A percentile compares a stretch with the other conserved stretches of the same genome.
Evolutionary conservation across 2,888 invertebrate genomes (phyloP).

Genomic region (Meghimatium bilineatum): DNA sequence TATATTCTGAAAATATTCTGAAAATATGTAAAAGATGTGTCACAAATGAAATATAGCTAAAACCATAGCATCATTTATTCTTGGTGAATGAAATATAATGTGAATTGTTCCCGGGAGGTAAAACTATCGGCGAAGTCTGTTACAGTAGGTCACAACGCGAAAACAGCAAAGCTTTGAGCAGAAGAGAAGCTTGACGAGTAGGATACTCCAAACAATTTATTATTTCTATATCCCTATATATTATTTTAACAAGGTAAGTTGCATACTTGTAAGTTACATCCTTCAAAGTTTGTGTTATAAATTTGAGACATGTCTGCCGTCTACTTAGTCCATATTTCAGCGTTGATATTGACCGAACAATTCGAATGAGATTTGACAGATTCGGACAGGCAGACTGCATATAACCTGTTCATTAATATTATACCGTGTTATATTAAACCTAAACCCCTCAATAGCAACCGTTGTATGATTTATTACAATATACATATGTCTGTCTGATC

Average conservation of each 20-base stretch:
- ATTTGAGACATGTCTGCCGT: neutral
- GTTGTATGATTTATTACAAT: neutral
- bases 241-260: slow-evolving; percentile 32
- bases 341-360: slow-evolving; percentile 40
- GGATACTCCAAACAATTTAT: slow-evolving; percentile 7
- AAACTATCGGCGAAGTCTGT: slow-evolving; percentile 11
- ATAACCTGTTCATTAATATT: neutral
- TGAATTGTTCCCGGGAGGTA: slow-evolving; percentile 6
- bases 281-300: neutral
- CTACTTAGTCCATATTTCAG: slow-evolving; percentile 13
- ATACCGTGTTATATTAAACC: neutral
- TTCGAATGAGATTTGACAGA: neutral
- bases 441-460: neutral
- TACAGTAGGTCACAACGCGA: slow-evolving; percentile 39
- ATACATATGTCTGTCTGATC: neutral
- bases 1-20: neutral
- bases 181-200: neutral
- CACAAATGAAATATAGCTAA: neutral
- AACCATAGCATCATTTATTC: neutral
- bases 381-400: slow-evolving; percentile 1
- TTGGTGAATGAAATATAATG: neutral
- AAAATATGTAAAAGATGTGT: neutral
- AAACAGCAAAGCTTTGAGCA: slow-evolving; percentile 7
- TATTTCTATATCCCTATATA: neutral
- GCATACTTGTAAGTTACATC: neutral